These are phyloP conservation scores for Pristionchus pacificus DNA, from an alignment of 1,140 invertebrate species.

Conservation along the genomic window DNA sequence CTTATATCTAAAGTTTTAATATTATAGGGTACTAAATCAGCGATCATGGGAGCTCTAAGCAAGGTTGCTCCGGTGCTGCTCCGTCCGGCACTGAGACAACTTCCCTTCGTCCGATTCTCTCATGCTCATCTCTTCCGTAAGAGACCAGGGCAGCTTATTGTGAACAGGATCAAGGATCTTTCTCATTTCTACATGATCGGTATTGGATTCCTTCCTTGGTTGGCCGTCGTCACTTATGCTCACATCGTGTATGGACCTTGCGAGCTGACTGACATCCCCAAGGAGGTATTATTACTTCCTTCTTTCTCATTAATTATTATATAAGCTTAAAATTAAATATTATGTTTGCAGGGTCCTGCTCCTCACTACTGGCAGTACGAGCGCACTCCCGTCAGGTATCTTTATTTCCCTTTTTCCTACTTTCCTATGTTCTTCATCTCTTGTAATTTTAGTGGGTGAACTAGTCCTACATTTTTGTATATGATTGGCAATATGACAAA, in stretches of 20 bases:
- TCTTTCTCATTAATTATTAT: background rate
- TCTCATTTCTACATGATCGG: slow-evolving; percentile 47
- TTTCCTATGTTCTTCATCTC: too few species aligned
- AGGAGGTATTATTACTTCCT: slow-evolving; percentile 26
- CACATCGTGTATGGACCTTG: slow-evolving; percentile 52
- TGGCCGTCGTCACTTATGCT: slow-evolving; percentile 28
- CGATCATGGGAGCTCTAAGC: background rate
- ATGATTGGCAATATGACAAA: background rate
- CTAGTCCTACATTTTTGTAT: too few species aligned
- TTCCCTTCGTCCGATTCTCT: slow-evolving; percentile 23
- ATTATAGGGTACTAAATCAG: background rate
- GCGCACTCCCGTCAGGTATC: slow-evolving; percentile 42
- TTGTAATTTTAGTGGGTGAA: too few species aligned
- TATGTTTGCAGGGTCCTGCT: slow-evolving; percentile 33
- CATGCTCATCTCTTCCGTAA: slow-evolving; percentile 44
- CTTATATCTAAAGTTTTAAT: too few species aligned
- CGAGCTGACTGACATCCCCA: slow-evolving; percentile 52
- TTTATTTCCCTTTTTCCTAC: too few species aligned
- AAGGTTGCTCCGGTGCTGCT: background rate
- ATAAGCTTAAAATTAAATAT: too few species aligned
- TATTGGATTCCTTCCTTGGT: slow-evolving; percentile 39
- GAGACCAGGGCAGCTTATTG: slow-evolving; percentile 44
- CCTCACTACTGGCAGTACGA: slow-evolving; percentile 56
- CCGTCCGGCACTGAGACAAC: slow-evolving; percentile 5
- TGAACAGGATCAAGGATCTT: slow-evolving; percentile 46